Evolutionary conservation across 2,888 invertebrate species (phyloP), one percentile per base, ranked within the genome.

Genomic region (Trachelus tabidus): DNA sequence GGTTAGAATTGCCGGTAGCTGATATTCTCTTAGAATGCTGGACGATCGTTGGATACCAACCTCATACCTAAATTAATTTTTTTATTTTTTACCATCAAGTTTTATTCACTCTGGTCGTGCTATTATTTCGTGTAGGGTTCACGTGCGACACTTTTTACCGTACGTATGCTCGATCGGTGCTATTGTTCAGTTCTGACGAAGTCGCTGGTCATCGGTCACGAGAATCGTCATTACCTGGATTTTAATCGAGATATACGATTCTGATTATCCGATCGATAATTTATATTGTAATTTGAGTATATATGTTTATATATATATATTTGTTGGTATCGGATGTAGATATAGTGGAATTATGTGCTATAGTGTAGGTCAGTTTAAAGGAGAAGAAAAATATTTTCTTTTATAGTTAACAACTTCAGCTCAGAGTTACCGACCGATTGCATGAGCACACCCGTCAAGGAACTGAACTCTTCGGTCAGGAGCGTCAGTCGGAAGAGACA

Each of bases 341-440:
- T 40, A 4, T 56, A 23, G 56, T 23, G 56, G 56, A 56, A 56
- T 56, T 56, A 1, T 2, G 23, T 9, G 56, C 23, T 9, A 1
- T 9, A 2, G 23, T 0, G 23, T 23, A 56, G 56, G 56, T 56
- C 23, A 9, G 9, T 56, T 23, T 23, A 56, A 56, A 0, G 23
- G 2, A 23, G 56, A 56, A 9, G 9, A 40, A 15, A 40, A 4
- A 6, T 2, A 6, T 4, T 23, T 6, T 15, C 23, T 40, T 23
- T 85, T 88, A 4, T 86, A 90, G 90, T 88, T 77, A 87, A 85
- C 81, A 87, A 82, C 73, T 90, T 89, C 79, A 87, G 87, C 11
- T 83, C 89, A 31, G 90, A 90, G 12, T 84, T 89, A 77, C 83
- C 87, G 76, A 87, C 84, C 77, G 83, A 82, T 30, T 89, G 90